phyloP scores from a whole-genome alignment of 2,113 vertebrate genomes.

The Prunella himalayana region DNA sequence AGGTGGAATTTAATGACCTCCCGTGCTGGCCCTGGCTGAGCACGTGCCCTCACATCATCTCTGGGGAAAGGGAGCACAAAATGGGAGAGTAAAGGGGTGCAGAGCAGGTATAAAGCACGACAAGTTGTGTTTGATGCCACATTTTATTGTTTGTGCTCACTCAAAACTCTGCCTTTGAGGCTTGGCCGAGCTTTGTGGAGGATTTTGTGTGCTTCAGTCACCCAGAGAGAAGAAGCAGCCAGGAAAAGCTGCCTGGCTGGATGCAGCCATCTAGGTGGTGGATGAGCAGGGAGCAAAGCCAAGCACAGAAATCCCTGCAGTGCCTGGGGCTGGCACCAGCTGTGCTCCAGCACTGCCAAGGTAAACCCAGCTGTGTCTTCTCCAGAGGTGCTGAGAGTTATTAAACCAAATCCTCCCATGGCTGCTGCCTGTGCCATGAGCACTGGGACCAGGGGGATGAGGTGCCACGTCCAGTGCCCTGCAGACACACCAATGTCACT shows the following conservation, averaged over 20 bases:
- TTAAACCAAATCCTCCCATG: neutral
- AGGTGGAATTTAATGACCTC: neutral
- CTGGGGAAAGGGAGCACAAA: neutral
- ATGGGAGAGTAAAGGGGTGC: neutral
- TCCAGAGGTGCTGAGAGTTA: fast-evolving
- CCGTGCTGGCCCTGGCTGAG: fast-evolving
- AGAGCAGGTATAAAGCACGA: neutral
- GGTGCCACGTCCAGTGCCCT: fast-evolving
- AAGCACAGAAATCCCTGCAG: neutral
- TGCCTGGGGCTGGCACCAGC: neutral
- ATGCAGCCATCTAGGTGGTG: fast-evolving
- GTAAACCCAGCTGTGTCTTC: neutral
- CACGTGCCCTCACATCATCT: neutral
- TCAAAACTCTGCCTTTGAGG: fast-evolving
- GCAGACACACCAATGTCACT: fast-evolving
- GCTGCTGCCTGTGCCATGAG: neutral
- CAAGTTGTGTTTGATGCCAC: fast-evolving
- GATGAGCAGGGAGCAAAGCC: fast-evolving
- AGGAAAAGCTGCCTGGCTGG: neutral
- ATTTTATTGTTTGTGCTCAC: neutral
- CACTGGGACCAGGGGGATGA: fast-evolving
- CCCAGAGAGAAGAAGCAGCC: fast-evolving
- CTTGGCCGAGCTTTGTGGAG: neutral
- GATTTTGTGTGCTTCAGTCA: neutral
- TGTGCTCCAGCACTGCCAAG: neutral